Percentiles rank a stretch among this genome's conserved stretches.
These are phyloP conservation scores for Cyanistes caeruleus DNA, from an alignment of 2,113 vertebrate species.

Conservation along the genomic window DNA sequence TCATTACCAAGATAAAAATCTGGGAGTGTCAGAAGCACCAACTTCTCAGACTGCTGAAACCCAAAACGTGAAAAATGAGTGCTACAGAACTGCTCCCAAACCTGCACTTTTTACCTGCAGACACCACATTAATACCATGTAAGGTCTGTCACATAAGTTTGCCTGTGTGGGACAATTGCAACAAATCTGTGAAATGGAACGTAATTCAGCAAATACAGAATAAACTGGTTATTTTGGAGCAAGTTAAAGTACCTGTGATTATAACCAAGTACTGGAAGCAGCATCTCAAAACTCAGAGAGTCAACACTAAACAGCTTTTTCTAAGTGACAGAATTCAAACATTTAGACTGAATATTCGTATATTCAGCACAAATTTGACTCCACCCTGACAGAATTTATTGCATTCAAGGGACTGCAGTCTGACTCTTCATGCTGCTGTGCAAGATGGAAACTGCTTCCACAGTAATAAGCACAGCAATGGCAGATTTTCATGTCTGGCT, in stretches of 20 bases:
- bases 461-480: not conserved
- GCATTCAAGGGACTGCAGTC: conserved; percentile 28
- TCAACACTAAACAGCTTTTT: not conserved
- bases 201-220: not conserved
- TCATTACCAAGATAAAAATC: conserved; percentile 40
- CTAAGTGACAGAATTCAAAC: not conserved
- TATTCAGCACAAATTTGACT: not conserved
- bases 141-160: not conserved
- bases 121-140: not conserved
- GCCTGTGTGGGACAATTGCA: not conserved
- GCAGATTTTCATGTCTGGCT: conserved; percentile 3
- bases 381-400: conserved; percentile 23
- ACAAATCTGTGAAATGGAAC: not conserved
- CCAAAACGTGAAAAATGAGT: not conserved
- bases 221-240: not conserved
- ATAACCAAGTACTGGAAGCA: not conserved
- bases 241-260: not conserved
- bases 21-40: not conserved
- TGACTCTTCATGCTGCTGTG: conserved; percentile 8
- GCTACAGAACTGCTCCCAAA: not conserved
- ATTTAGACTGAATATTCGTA: not conserved
- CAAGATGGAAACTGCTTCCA: conserved; percentile 26
- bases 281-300: not conserved
- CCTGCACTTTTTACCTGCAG: not conserved
- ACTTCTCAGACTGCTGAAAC: not conserved